Evolutionary conservation across 1,140 invertebrate genomes (phyloP).

Genomic region (Bombus soroeensis): DNA sequence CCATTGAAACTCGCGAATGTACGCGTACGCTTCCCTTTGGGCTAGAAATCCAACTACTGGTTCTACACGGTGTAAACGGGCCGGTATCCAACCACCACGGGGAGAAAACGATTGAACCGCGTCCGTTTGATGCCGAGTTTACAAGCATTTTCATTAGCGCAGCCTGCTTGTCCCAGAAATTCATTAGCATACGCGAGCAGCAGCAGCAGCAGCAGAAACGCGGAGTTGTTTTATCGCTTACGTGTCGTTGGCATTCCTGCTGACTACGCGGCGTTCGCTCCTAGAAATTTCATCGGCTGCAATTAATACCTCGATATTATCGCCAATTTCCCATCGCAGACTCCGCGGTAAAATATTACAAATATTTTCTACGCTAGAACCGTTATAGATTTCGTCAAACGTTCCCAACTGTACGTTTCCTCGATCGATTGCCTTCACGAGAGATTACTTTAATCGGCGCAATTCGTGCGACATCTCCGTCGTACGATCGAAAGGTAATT

Average conservation of each 20-base stretch:
- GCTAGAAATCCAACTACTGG: not conserved
- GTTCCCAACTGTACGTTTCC: not conserved
- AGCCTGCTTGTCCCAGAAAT: constrained; percentile 1
- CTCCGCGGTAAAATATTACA: not conserved
- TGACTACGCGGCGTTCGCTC: too few relatives aligned
- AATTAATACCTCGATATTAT: not conserved
- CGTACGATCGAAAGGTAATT: not conserved
- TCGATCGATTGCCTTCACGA: not conserved
- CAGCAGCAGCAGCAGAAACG: not conserved
- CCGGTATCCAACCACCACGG: not conserved
- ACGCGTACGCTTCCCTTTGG: not conserved
- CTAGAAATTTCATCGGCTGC: constrained; percentile 18
- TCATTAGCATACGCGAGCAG: constrained; percentile 22
- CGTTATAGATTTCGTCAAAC: not conserved
- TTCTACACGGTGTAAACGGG: not conserved
- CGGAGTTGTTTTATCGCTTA: too few relatives aligned
- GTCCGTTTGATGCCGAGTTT: constrained; percentile 1
- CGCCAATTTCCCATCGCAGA: not conserved
- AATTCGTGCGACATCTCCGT: not conserved
- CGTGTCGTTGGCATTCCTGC: too few relatives aligned
- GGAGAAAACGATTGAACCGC: not conserved
- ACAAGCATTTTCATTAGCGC: constrained; percentile 34
- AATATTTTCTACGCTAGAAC: not conserved
- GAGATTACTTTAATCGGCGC: not conserved
- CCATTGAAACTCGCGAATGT: constrained; percentile 3